Conservation (phyloP, 2,113 vertebrate genomes). For the Pelodiscus sinensis region DNA sequence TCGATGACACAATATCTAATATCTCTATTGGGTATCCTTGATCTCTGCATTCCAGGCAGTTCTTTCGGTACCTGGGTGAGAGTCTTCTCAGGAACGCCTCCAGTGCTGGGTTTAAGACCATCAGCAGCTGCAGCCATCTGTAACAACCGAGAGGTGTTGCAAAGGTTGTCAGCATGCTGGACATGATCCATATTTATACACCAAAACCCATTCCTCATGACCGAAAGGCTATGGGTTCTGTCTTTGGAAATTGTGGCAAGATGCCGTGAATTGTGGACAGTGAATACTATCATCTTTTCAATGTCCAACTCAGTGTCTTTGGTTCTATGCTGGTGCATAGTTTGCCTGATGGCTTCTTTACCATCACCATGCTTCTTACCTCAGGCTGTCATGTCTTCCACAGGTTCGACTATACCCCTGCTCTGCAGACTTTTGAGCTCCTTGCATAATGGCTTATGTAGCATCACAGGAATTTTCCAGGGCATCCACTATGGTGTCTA, state of each 20-base stretch:
- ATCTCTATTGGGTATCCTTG: too few species aligned
- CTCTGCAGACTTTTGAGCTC: not conserved
- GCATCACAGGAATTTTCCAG: not conserved
- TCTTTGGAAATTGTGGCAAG: not conserved
- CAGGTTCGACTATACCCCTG: not conserved
- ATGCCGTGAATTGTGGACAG: not conserved
- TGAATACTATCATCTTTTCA: not conserved
- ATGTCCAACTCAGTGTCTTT: not conserved
- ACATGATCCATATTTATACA: not conserved
- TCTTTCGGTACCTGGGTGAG: too few species aligned
- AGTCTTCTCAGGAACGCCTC: not conserved
- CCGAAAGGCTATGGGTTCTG: not conserved
- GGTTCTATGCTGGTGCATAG: not conserved
- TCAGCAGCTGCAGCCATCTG: not conserved
- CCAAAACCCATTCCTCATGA: not conserved
- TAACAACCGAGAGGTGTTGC: not conserved
- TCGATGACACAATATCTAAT: too few species aligned
- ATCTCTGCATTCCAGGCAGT: not conserved
- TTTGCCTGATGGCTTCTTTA: not conserved
- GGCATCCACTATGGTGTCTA: not conserved
- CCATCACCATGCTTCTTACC: not conserved
- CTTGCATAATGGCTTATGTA: not conserved
- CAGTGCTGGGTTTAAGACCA: not conserved
- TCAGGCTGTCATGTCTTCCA: not conserved
- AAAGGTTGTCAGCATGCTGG: not conserved